These are phyloP conservation scores for Hermetia illucens DNA, from an alignment of 1,140 invertebrate species.

Conservation along the genomic window DNA sequence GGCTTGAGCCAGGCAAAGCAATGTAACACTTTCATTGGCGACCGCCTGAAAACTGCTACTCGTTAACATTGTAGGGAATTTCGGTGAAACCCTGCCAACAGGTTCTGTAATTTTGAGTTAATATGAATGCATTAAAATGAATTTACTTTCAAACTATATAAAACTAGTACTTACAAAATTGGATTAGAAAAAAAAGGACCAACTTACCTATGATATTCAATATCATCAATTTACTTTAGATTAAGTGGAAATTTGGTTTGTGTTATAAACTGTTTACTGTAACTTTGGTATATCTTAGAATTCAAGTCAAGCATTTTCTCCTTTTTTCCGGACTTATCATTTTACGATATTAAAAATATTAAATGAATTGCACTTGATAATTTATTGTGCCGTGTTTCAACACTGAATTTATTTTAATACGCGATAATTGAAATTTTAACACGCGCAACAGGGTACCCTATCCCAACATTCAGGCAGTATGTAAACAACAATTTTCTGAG, in stretches of 20 bases:
- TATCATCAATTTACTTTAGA: too few species aligned
- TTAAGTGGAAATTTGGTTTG: too few species aligned
- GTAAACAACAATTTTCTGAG: conserved; percentile 22
- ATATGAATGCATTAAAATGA: too few species aligned
- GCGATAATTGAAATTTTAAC: conserved; percentile 5
- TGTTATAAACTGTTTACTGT: too few species aligned
- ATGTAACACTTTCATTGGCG: conserved; percentile 39
- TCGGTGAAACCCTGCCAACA: conserved; percentile 46
- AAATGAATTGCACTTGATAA: too few species aligned
- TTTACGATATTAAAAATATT: conserved; percentile 7
- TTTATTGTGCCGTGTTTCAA: neutral
- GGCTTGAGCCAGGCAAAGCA: conserved; percentile 57
- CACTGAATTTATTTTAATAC: conserved; percentile 18
- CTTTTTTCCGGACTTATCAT: neutral
- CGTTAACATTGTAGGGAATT: conserved; percentile 47
- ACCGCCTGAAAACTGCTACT: conserved; percentile 44
- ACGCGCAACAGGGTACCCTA: conserved; percentile 66
- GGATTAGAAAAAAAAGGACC: too few species aligned
- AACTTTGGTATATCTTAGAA: too few species aligned
- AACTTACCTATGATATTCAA: too few species aligned
- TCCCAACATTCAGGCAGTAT: conserved; percentile 93
- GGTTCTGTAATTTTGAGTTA: conserved; percentile 49
- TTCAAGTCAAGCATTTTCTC: too few species aligned
- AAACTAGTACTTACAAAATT: too few species aligned
- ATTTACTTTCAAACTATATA: too few species aligned